A percentile compares a stretch with the other conserved stretches of the same genome.
Evolutionary conservation across 2,888 invertebrate genomes (phyloP).

Genomic region (Leptogaster cylindrica): DNA sequence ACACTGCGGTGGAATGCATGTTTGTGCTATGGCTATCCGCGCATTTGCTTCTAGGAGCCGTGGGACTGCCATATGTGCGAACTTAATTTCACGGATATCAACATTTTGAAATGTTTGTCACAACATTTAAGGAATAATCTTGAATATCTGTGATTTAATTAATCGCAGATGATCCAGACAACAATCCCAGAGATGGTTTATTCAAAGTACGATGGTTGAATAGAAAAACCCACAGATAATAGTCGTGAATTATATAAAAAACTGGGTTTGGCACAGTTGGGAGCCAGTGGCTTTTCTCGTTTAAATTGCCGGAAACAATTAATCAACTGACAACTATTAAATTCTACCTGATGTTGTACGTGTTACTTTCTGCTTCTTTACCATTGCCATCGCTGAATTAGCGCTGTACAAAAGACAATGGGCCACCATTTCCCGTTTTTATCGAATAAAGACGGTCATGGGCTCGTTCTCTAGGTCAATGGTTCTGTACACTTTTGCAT

Average conservation of each 20-base stretch:
- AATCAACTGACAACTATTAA: slow-evolving; percentile 30
- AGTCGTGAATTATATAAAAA: no score
- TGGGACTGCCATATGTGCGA: neutral
- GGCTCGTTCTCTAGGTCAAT: slow-evolving; percentile 33
- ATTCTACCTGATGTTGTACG: slow-evolving; percentile 35
- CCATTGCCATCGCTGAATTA: neutral
- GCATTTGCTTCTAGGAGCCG: neutral
- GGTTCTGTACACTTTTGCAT: slow-evolving; percentile 16
- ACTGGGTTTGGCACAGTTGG: slow-evolving; percentile 23
- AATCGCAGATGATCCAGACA: no score
- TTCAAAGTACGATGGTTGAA: slow-evolving; percentile 7
- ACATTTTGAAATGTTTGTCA: neutral
- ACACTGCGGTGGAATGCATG: neutral
- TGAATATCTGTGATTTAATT: neutral
- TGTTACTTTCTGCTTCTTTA: neutral
- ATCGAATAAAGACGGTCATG: slow-evolving; percentile 31
- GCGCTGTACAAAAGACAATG: slow-evolving; percentile 11
- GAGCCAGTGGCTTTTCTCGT: slow-evolving; percentile 22
- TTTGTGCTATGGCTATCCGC: neutral
- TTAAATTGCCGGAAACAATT: slow-evolving; percentile 34
- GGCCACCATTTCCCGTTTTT: slow-evolving; percentile 21
- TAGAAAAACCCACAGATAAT: neutral
- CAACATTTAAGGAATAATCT: neutral
- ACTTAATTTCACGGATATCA: neutral
- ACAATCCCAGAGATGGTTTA: no score